Base-by-base conservation (phyloP, 2,888 invertebrate genomes). In the Hedya salicella region DNA sequence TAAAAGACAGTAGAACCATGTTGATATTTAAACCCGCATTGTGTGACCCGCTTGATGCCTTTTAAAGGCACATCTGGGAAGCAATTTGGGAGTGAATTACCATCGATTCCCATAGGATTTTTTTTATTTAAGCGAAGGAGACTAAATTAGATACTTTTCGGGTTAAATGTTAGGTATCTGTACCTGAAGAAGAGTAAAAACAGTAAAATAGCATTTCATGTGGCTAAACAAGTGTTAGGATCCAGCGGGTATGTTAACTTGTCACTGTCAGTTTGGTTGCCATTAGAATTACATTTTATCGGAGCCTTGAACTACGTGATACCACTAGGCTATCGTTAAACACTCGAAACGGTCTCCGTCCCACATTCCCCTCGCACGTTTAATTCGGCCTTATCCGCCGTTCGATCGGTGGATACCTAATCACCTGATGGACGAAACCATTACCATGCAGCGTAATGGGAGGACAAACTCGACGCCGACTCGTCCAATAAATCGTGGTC, bases 401-500 rank as follows among this genome's bases (percentile, higher is more conserved):
- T 25, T 36, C 57, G 21, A 60, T 65, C 65, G 32, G 65, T 59
- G 36, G 21, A 44, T 39, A 52, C 46, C 53, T 56, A 60, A 60
- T 48, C 44, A 61, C 61, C 19, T 46, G 46, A 21, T 48, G 40
- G 63, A 64, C 50, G 57, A 44, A 50, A 57, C 57, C 64, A 59
- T 52, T 57, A 64, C 60, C 39, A 14, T 16, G 14, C 36, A 11
- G 57, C 46, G 40, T 49, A 62, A 54, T 54, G 46, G 62, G 39
- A 36, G 42, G 49, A 49, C 39, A 32, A 42, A 19, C 65, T 48
- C 54, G 54, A 39, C 36, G 50, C 30, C 50, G 17, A 21, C 56
- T 54, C 50, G 56, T 40, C 52, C 56, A 64, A 67, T 66, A 85
- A 85, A 86, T 84, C 77, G 74, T 73, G 72, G 67, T 70, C 25